A percentile compares a stretch with the other conserved stretches of the same genome.
These are phyloP conservation scores for Eupithecia exiguata DNA, from an alignment of 2,888 invertebrate species.

Conservation along the genomic window DNA sequence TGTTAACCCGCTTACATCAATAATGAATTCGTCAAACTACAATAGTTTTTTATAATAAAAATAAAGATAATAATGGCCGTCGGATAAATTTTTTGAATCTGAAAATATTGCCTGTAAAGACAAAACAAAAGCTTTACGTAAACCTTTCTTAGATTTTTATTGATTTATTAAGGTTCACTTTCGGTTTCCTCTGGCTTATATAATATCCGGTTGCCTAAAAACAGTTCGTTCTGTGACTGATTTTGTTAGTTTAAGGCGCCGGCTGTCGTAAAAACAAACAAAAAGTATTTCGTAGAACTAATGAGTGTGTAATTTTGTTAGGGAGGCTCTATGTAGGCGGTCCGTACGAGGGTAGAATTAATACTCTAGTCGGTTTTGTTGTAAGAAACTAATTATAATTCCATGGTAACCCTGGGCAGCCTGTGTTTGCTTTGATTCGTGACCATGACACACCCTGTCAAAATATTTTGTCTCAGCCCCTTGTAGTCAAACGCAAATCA, in stretches of 20 bases:
- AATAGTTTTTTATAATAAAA: no score
- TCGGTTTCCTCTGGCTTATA: slow-evolving; percentile 48
- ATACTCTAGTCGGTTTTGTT: slow-evolving; percentile 53
- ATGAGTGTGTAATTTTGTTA: slow-evolving; percentile 80
- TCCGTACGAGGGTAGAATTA: slow-evolving; percentile 58
- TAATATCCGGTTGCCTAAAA: slow-evolving; percentile 62
- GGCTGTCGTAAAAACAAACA: slow-evolving; percentile 74
- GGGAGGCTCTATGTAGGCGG: slow-evolving; percentile 76
- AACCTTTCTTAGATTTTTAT: background rate
- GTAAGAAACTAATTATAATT: slow-evolving; percentile 43
- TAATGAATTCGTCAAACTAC: no score
- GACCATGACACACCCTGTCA: background rate
- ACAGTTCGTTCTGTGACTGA: slow-evolving; percentile 73
- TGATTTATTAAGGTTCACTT: slow-evolving; percentile 24
- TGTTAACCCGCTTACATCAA: no score
- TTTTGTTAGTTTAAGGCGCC: slow-evolving; percentile 78
- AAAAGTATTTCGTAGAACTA: slow-evolving; percentile 78
- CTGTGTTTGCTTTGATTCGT: slow-evolving; percentile 3
- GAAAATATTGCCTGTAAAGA: no score
- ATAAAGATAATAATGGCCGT: no score
- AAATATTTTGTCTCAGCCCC: background rate
- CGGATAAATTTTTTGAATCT: no score
- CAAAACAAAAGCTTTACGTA: no score
- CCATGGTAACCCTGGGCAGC: background rate
- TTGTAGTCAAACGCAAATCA: background rate